Evolutionary conservation across 2,113 vertebrate species (phyloP), one percentile per base, ranked within the genome.

Genomic region (Nothobranchius kuhntae): DNA sequence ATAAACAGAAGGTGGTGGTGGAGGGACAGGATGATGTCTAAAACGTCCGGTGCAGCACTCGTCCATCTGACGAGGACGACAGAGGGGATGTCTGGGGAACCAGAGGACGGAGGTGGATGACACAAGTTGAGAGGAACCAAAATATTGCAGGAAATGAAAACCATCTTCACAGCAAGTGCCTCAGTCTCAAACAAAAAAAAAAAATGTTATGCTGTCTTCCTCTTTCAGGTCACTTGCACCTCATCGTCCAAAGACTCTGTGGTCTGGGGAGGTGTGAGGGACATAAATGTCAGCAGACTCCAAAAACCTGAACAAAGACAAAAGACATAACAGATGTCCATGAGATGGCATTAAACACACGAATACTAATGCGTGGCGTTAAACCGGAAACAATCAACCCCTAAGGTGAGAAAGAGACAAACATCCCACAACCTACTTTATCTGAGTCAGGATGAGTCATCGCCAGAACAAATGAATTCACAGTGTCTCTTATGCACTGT

Each of bases 391-490:
- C 55, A 65, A 51, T 73, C 57, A 65, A 65, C 66, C 77, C n/a
- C 61, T 46, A 40, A 42, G 35, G 74, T 24, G 64, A 68, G 40
- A 77, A 14, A 55, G 53, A 79, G 53, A 80, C 56, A 80, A 63
- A 65, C 79, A 81, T 73, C 72, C 72, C 56, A 68, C 69, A 77
- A 51, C 66, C 75, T 63, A 75, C 70, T 80, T 66, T 36, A 70
- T 85, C 78, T 82, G 63, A 74, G 65, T 53, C 62, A 47, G 74
- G 65, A 61, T 88, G 86, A 91, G 86, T 90, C 89, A 91, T 84
- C 52, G 51, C 80, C 73, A 77, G 60, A 80, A 82, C 77, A 84
- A 78, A 89, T 87, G 53, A 89, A 88, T 58, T 80, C 75, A 77
- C 75, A 73, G 78, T 71, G 50, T 81, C 77, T 88, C 79, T 74